A percentile compares a stretch with the other conserved stretches of the same genome.
Evolutionary conservation across 2,797 vertebrate genomes (phyloP).

Genomic region (Philypnodon macrostomus): DNA sequence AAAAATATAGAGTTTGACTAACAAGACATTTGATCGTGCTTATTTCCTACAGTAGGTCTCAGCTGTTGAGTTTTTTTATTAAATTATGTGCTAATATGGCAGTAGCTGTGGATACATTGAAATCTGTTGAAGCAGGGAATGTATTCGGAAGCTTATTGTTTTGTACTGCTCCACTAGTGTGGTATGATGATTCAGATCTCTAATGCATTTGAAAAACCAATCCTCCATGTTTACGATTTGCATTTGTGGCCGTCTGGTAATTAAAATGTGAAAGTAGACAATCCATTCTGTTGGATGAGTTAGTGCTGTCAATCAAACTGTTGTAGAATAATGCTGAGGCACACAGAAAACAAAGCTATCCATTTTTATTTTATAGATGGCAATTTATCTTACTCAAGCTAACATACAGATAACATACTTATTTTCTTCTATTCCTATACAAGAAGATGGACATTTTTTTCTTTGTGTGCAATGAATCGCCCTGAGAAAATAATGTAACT

Average conservation of each 20-base stretch:
- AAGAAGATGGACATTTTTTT: slow-evolving; percentile 38
- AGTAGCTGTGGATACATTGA: slow-evolving; percentile 51
- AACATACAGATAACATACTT: too few species aligned
- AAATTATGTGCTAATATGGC: slow-evolving; percentile 24
- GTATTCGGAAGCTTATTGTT: slow-evolving; percentile 49
- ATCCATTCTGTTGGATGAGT: slow-evolving; percentile 40
- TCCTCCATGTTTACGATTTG: slow-evolving; percentile 50
- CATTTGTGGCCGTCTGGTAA: slow-evolving; percentile 19
- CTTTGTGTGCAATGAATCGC: slow-evolving; percentile 26
- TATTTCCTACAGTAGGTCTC: slow-evolving; percentile 62
- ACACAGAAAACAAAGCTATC: slow-evolving; percentile 36
- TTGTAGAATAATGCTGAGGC: slow-evolving; percentile 16
- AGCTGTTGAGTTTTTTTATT: slow-evolving; percentile 55
- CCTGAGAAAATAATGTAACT: slow-evolving; percentile 22
- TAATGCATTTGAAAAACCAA: slow-evolving; percentile 24
- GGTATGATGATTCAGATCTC: slow-evolving; percentile 31
- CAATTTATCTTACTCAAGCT: background rate
- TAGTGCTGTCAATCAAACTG: slow-evolving; percentile 46
- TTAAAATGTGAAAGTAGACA: slow-evolving; percentile 33
- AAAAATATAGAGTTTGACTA: slow-evolving; percentile 24
- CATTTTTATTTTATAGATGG: background rate
- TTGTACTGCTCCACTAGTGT: slow-evolving; percentile 30
- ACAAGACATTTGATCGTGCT: slow-evolving; percentile 46
- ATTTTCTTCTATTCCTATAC: background rate
- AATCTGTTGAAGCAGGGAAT: slow-evolving; percentile 42